These are phyloP conservation scores for Nysson spinosus DNA, from an alignment of 2,888 invertebrate genomes.

Conservation along the genomic window DNA sequence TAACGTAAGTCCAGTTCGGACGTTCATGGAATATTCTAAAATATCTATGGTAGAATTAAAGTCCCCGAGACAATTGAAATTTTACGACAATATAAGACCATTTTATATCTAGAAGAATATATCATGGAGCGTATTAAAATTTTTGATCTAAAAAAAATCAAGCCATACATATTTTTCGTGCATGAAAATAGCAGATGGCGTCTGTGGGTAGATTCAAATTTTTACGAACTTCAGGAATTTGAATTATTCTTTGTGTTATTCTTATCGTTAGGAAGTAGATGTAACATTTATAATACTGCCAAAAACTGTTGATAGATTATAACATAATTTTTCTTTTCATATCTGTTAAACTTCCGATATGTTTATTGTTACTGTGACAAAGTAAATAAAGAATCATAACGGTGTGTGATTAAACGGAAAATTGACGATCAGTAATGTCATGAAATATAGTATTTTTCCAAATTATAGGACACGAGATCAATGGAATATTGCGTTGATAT, in stretches of 20 bases:
- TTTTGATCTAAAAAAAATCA: too few relatives aligned
- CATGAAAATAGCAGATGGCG: background rate
- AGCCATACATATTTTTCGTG: background rate
- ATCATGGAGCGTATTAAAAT: too few relatives aligned
- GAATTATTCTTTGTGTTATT: too few relatives aligned
- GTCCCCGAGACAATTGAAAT: too few relatives aligned
- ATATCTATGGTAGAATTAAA: too few relatives aligned
- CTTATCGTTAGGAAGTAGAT: too few relatives aligned
- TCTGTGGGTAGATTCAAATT: background rate
- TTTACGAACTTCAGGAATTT: background rate
- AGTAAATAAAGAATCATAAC: background rate
- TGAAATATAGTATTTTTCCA: background rate
- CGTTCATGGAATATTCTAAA: background rate
- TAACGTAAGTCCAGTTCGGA: background rate
- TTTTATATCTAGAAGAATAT: too few relatives aligned
- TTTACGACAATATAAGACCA: too few relatives aligned
- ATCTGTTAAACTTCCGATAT: conserved; percentile 2
- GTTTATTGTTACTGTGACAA: conserved; percentile 1
- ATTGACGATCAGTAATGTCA: background rate
- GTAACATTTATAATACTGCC: too few relatives aligned
- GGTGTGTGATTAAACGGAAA: background rate
- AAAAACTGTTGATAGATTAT: too few relatives aligned
- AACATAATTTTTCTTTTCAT: too few relatives aligned
- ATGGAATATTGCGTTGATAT: too few relatives aligned
- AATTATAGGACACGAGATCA: background rate